These are phyloP conservation scores for Stenchaetothrips biformis DNA, from an alignment of 2,888 invertebrate genomes.

Conservation along the genomic window DNA sequence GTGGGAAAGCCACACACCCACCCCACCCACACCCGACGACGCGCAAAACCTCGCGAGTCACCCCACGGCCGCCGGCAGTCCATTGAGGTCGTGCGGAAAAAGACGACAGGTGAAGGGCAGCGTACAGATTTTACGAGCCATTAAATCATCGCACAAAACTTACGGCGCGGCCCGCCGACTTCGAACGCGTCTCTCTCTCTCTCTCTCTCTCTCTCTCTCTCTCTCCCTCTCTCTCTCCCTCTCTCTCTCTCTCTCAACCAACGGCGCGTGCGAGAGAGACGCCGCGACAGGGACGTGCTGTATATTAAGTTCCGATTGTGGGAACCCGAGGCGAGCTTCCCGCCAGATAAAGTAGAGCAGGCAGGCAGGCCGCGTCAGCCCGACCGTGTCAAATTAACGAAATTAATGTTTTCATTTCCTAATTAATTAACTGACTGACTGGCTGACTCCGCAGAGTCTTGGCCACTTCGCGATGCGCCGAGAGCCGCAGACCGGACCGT, in stretches of 20 bases:
- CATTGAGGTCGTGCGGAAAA: no score
- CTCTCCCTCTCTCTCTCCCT: no score
- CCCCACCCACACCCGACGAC: no score
- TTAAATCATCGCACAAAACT: no score
- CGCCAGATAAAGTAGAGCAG: neutral
- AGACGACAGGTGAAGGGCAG: no score
- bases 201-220: no score
- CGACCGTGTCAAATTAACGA: neutral
- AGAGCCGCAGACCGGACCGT: neutral
- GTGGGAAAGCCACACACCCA: no score
- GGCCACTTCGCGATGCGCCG: neutral
- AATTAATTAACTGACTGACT: neutral
- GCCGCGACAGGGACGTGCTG: neutral
- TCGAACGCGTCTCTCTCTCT: no score
- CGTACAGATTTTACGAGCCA: no score
- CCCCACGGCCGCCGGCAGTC: no score
- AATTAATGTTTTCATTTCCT: neutral
- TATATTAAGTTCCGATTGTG: neutral
- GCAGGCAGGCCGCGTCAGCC: neutral
- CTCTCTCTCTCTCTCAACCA: conserved; percentile 3
- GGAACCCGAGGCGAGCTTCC: neutral
- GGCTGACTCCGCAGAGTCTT: neutral
- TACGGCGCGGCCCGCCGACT: no score
- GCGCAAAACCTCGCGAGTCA: no score
- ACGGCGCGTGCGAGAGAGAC: neutral